Evolutionary conservation across 2,113 vertebrate genomes (phyloP), one percentile per base, ranked within the genome.

Genomic region (Tetrax tetrax): DNA sequence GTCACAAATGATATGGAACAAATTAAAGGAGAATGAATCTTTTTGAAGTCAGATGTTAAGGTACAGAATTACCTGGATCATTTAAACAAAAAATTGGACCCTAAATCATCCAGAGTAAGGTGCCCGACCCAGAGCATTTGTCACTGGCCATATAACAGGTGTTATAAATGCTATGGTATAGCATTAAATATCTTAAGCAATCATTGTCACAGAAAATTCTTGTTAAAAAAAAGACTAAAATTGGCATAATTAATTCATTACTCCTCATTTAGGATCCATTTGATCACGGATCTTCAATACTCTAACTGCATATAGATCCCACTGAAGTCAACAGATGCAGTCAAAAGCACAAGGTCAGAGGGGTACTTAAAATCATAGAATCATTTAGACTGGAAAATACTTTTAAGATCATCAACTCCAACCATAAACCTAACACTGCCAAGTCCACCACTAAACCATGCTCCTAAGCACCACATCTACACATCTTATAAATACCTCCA

Each of bases 71-170:
- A 78, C 41, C 38, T 12, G 14, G 48, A 78, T 64, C 51, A 37
- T 79, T 84, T 94, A 84, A 95, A 87, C 8, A 79, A 65, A 84
- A 91, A 48, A 64, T 84, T 91, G 25, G 10, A 75, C 27, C 51
- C 35, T 87, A 87, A 69, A 56, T 85, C 56, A 89, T 63, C 29
- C n/a, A 84, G 51, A 78, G 12, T 75, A 84, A 78, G 50, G 24
- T 66, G 35, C 5, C 19, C 75, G 65, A 76, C 68, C 60, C 38
- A 66, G 17, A 48, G 9, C 9, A 19, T 56, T 92, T 82, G 19
- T 78, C 80, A 84, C 33, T 60, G 10, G 31, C 21, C 56, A n/a
- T 11, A 74, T 25, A 95, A 64, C 20, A 89, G 38, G 60, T 35
- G 3, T 66, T 66, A 50, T 63, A 65, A 45, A 41, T 45, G 6